A percentile compares a stretch with the other conserved stretches of the same genome.
phyloP scores from a whole-genome alignment of 2,888 invertebrate species.

The Caenorhabditis angaria region DNA sequence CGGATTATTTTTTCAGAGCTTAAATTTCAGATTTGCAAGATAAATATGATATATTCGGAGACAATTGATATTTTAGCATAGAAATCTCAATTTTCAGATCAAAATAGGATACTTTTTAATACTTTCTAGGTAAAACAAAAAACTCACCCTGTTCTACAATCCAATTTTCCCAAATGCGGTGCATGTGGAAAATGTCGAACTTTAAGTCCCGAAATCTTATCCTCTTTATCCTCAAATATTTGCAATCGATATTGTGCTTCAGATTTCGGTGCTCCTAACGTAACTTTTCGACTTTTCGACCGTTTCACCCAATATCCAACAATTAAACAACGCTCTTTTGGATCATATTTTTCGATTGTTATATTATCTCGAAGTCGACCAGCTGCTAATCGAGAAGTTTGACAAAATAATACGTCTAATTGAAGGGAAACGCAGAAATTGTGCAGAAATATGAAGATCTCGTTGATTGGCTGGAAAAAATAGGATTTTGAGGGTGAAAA shows the following conservation, averaged over 20 bases:
- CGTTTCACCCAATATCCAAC: conserved; percentile 67
- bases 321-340: conserved; percentile 53
- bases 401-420: conserved; percentile 80
- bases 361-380: conserved; percentile 79
- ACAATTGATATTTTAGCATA: background rate
- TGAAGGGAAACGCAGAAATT: conserved; percentile 93
- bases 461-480: conserved; percentile 62
- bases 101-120: background rate
- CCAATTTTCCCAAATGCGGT: conserved; percentile 51
- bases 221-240: conserved; percentile 57
- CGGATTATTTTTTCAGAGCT: too few species aligned
- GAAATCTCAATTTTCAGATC: background rate
- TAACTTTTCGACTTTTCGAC: conserved; percentile 41
- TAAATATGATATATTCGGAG: background rate
- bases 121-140: background rate
- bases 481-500: too few species aligned
- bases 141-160: conserved; percentile 51
- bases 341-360: conserved; percentile 60
- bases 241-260: conserved; percentile 66
- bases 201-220: conserved; percentile 51
- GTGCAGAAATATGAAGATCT: conserved; percentile 69
- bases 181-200: conserved; percentile 62
- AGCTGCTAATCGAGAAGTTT: conserved; percentile 80
- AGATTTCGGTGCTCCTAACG: conserved; percentile 38
- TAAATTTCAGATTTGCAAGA: background rate